Evolutionary conservation across 2,888 invertebrate genomes (phyloP), one percentile per base, ranked within the genome.

Genomic region (Drosophila formosana): DNA sequence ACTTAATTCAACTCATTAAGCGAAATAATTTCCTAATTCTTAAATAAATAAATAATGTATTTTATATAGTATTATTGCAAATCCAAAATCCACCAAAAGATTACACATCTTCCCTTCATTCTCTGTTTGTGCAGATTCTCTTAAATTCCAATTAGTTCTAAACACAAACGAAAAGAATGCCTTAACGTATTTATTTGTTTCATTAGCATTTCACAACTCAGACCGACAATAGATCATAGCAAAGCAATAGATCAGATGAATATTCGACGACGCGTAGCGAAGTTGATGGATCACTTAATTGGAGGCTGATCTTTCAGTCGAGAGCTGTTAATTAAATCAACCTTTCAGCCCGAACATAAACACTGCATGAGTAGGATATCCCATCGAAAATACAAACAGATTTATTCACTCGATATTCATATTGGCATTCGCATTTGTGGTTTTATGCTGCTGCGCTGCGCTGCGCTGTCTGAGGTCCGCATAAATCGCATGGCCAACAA

Each of bases 401-500:
- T 65, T 47, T 23, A 55, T 13, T 53, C 26, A 47, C 25, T 45
- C 30, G 53, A 55, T 51, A 62, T 39, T 18, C 26, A 34, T 43
- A 65, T 65, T 49, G n/a, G 51, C n/a, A 41, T 32, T 32, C 32
- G 34, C 28, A n/a, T 34, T 34, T 18, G 46, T 46, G 26, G 26
- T 8, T 45, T 43, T 43, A 43, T 46, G 56, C n/a, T n/a, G n/a
- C n/a, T n/a, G 18, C 45, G 32, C 9, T 32, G 32, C 9, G 32
- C 18, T 11, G 18, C 41, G 52, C 34, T 43, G n/a, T 37, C 11
- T 34, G 55, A 34, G 41, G 39, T 18, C 13, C 64, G 61, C 82
- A 87, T 81, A 88, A 85, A 85, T 85, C 78, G 68, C 61, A 63
- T 60, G 66, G 69, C 66, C 56, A 86, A 56, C 65, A 69, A 62